Percentiles rank a stretch among this genome's conserved stretches.
These are phyloP conservation scores for Celastrina argiolus DNA, from an alignment of 2,888 invertebrate species.

Conservation along the genomic window DNA sequence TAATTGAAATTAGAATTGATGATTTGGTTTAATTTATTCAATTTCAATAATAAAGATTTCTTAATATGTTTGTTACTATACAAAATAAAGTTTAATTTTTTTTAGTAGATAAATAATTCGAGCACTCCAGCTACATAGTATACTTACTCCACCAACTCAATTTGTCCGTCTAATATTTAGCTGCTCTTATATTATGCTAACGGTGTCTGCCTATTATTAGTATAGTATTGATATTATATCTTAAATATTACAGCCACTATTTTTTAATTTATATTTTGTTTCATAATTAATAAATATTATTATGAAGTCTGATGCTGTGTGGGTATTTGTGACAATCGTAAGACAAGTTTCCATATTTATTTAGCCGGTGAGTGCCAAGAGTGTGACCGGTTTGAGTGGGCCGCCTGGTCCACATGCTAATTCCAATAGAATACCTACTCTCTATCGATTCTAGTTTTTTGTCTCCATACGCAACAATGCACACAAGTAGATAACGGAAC, in stretches of 20 bases:
- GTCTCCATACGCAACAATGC: slow-evolving; percentile 23
- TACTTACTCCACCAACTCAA: too few relatives aligned
- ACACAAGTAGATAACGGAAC: neutral
- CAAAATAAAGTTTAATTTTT: too few relatives aligned
- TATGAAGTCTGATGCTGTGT: slow-evolving; percentile 41
- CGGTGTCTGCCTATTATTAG: too few relatives aligned
- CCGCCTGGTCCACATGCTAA: slow-evolving; percentile 45
- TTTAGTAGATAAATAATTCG: too few relatives aligned
- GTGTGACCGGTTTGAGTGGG: slow-evolving; percentile 74
- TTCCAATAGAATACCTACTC: slow-evolving; percentile 38
- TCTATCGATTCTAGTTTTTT: slow-evolving; percentile 27
- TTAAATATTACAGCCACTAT: neutral
- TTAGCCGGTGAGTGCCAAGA: slow-evolving; percentile 60
- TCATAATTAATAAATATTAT: neutral
- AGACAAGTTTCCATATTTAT: slow-evolving; percentile 74
- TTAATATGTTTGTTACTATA: too few relatives aligned
- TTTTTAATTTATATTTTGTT: neutral
- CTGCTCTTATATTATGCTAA: too few relatives aligned
- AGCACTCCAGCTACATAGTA: too few relatives aligned
- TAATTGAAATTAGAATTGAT: too few relatives aligned
- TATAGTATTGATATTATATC: too few relatives aligned
- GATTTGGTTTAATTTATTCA: too few relatives aligned
- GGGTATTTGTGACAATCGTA: slow-evolving; percentile 64
- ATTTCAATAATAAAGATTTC: too few relatives aligned
- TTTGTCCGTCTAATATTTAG: too few relatives aligned